Percentiles rank a stretch among this genome's conserved stretches.
Conservation (phyloP, 2,797 vertebrate genomes). For the Tympanoctomys barrerae region DNA sequence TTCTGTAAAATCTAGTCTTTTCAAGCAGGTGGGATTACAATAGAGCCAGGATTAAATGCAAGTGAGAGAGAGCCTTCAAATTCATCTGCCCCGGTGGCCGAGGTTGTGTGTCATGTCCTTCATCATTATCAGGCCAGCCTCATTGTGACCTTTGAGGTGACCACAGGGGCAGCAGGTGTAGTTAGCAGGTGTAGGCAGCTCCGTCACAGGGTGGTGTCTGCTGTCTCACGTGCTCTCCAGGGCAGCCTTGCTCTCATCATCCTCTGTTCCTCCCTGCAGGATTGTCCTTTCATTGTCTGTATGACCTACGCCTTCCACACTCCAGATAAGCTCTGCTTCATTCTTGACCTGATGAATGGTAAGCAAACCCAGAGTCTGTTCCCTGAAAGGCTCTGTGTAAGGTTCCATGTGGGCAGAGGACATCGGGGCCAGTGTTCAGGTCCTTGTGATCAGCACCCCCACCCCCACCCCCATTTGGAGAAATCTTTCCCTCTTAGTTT, state of each 20-base stretch:
- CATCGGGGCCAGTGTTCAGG: background rate
- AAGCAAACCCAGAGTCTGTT: conserved; percentile 53
- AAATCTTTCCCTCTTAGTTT: background rate
- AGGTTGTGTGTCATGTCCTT: background rate
- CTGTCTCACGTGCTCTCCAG: background rate
- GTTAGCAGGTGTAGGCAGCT: too few relatives aligned
- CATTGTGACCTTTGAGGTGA: background rate
- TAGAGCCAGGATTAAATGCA: background rate
- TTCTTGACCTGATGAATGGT: conserved; percentile 99
- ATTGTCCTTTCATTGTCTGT: conserved; percentile 99
- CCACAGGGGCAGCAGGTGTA: background rate
- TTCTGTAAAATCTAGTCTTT: background rate
- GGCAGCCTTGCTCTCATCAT: background rate
- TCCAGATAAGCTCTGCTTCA: conserved; percentile 99
- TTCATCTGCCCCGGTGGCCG: background rate
- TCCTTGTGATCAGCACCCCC: background rate
- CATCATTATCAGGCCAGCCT: background rate
- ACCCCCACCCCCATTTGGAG: background rate
- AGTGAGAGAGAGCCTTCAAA: background rate
- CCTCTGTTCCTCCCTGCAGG: conserved; percentile 87
- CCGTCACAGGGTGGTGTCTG: too few relatives aligned
- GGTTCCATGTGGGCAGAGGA: background rate
- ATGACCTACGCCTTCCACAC: conserved; percentile 99
- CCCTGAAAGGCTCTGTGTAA: rapidly evolving
- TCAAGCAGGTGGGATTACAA: background rate